These are phyloP conservation scores for Auanema sp. DNA, from an alignment of 2,888 invertebrate species.

Conservation along the genomic window DNA sequence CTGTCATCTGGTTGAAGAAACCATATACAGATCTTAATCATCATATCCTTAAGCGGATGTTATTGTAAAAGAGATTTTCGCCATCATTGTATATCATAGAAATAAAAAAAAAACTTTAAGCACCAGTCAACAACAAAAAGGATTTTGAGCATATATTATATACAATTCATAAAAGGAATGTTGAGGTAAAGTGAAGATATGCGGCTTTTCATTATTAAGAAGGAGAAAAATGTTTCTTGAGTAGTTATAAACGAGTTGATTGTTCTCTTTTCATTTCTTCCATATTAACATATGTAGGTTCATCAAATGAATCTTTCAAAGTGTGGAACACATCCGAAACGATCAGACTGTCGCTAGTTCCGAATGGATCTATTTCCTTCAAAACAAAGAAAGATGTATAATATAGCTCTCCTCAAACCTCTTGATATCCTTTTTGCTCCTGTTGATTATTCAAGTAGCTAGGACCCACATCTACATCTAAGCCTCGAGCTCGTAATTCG, in stretches of 20 bases:
- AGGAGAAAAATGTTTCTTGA: not conserved
- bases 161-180: too few species aligned
- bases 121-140: too few species aligned
- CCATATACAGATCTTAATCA: too few species aligned
- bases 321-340: slow-evolving; percentile 21
- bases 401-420: not conserved
- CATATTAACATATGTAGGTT: slow-evolving; percentile 42
- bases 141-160: too few species aligned
- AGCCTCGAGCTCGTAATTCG: slow-evolving; percentile 37
- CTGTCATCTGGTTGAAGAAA: too few species aligned
- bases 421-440: not conserved
- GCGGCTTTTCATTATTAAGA: not conserved
- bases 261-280: slow-evolving; percentile 20
- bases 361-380: slow-evolving; percentile 22
- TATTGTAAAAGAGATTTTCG: too few species aligned
- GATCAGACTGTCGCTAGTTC: slow-evolving; percentile 37
- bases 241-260: slow-evolving; percentile 1
- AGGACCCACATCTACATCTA: slow-evolving; percentile 6
- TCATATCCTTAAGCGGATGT: too few species aligned
- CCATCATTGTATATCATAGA: too few species aligned
- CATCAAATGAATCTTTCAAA: slow-evolving; percentile 15
- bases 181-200: too few species aligned
- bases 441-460: not conserved
- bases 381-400: not conserved
- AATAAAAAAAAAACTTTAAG: too few species aligned